Evolutionary conservation across 2,888 invertebrate genomes (phyloP).

Genomic region (Amphipyra berbera): DNA sequence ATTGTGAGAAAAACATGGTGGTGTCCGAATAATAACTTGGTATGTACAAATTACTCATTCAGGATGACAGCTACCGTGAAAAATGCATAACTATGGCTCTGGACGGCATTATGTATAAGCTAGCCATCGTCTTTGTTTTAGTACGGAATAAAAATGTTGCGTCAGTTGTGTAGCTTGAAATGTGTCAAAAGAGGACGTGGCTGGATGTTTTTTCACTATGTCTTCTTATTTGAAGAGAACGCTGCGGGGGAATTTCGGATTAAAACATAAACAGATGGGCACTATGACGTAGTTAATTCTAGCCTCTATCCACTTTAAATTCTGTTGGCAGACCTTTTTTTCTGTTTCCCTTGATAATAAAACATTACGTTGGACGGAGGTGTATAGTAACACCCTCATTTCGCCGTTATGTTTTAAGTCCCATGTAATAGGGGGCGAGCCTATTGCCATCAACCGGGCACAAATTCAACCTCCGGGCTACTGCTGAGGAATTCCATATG

Average conservation of each 20-base stretch:
- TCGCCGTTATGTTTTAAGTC: no score
- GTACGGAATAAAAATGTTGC: constrained; percentile 31
- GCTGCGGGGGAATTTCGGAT: background rate
- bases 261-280: background rate
- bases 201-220: constrained; percentile 28
- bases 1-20: constrained; percentile 80
- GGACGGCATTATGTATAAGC: constrained; percentile 64
- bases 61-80: constrained; percentile 79
- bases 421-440: no score
- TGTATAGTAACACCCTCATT: no score
- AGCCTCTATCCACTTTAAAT: no score
- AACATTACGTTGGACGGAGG: no score
- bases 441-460: no score
- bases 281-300: background rate
- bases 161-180: constrained; percentile 34
- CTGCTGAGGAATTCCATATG: no score
- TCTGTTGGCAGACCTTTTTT: no score
- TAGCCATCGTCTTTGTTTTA: constrained; percentile 37
- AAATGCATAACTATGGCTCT: constrained; percentile 76
- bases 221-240: constrained; percentile 18
- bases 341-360: no score
- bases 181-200: constrained; percentile 38
- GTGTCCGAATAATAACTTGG: constrained; percentile 77
- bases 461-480: no score
- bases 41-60: constrained; percentile 79